Evolutionary conservation across 1,140 invertebrate species (phyloP), one percentile per base, ranked within the genome.

Genomic region (Gryllus bimaculatus): DNA sequence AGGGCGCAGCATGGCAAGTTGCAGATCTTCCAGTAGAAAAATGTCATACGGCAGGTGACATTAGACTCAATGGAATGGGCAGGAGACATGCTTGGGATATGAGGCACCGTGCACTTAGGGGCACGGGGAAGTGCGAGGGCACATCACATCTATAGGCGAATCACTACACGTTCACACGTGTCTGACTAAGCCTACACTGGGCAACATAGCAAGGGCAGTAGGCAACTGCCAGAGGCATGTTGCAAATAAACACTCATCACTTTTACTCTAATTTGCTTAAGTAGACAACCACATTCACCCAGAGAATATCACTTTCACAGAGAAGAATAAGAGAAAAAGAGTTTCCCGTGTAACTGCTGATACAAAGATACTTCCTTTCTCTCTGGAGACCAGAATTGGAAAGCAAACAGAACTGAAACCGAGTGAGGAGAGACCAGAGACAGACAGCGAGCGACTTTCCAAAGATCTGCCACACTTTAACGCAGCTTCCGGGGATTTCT

Each of bases 401-500:
- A 66, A 66, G 54, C 54, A 10, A 18, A 66, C 54, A 66, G 10
- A 10, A 66, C 54, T 66, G 18, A 66, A 66, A 10, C 54, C 54
- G 18, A 13, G 18, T 18, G 54, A 66, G 54, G 54, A 66, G 18
- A 66, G 54, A 18, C 54, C 54, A 66, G 54, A 66, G 54, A 10
- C 54, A 66, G 54, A 66, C 54, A 66, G 54, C 10, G 54, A 66
- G 54, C 54, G 54, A 66, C 54, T 66, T 66, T 66, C 54, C 54
- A 66, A 66, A 66, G 54, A 66, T 66, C 54, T 66, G 54, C 54
- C 54, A 81, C 81, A 83, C 82, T 82, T 83, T 83, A 83, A 83
- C 82, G 83, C 83, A 84, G 81, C 83, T 82, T 84, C 82, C 79
- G 80, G 74, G 77, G 66, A 66, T 66, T 73, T 26, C 74, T 47